phyloP scores from a whole-genome alignment of 1,140 invertebrate species.

The Parapsyche elsis region DNA sequence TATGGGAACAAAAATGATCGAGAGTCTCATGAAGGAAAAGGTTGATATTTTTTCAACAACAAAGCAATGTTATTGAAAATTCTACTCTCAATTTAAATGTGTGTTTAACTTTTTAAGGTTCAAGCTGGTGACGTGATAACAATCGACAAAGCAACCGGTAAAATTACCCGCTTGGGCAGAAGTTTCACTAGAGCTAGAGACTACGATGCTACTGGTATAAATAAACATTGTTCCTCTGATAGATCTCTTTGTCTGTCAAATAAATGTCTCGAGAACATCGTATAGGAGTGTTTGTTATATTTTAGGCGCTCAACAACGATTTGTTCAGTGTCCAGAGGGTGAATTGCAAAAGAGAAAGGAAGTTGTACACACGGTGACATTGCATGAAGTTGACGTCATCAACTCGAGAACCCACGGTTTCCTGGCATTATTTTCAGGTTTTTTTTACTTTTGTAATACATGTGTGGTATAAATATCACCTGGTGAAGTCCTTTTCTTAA shows the following conservation, averaged over 20 bases:
- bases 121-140: constrained; percentile 96
- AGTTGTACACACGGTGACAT: constrained; percentile 96
- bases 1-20: constrained; percentile 98
- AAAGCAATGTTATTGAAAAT: not conserved
- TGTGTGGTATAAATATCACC: not conserved
- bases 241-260: not conserved
- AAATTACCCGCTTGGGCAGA: constrained; percentile 93
- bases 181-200: constrained; percentile 96
- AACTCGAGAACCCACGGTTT: constrained; percentile 98
- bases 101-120: constrained; percentile 67
- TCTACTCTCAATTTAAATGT: not conserved
- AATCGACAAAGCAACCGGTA: constrained; percentile 97
- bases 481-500: not conserved
- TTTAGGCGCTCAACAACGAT: constrained; percentile 84
- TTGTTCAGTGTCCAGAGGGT: constrained; percentile 98
- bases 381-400: constrained; percentile 99
- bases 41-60: constrained; percentile 61
- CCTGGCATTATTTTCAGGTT: constrained; percentile 94
- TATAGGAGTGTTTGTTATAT: not conserved
- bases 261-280: too few species aligned
- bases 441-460: not conserved
- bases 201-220: constrained; percentile 91
- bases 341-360: constrained; percentile 99
- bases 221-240: constrained; percentile 30
- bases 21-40: constrained; percentile 96